These are phyloP conservation scores for Alauda arvensis DNA, from an alignment of 2,797 vertebrate genomes.

Conservation along the genomic window DNA sequence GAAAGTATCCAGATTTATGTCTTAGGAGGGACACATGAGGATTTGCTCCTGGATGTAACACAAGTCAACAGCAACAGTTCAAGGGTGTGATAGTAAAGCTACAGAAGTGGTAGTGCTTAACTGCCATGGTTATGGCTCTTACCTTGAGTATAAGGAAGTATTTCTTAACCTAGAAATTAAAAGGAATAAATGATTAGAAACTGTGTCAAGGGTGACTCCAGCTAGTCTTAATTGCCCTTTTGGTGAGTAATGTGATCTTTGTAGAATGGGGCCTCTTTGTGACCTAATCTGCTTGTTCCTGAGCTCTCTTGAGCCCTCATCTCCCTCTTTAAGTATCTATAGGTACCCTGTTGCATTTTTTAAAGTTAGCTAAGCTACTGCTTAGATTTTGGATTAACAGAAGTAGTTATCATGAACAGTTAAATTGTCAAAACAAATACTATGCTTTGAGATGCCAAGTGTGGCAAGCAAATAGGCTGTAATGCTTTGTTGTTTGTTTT, in stretches of 20 bases:
- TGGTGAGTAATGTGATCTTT: neutral
- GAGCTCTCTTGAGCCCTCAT: neutral
- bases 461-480: neutral
- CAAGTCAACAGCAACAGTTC: neutral
- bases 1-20: neutral
- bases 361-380: neutral
- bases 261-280: neutral
- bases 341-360: neutral
- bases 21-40: accelerated
- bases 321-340: neutral
- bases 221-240: neutral
- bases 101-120: neutral
- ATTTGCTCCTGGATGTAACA: neutral
- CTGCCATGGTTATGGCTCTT: neutral
- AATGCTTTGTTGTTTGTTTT: neutral
- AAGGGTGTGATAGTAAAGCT: neutral
- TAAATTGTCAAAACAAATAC: neutral
- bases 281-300: neutral
- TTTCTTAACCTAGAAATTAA: neutral
- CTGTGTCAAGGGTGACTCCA: neutral
- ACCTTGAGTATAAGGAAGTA: neutral
- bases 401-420: neutral
- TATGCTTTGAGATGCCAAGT: neutral
- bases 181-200: neutral
- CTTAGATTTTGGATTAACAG: neutral